These are phyloP conservation scores for Lagenorhynchus albirostris DNA, from an alignment of 2,113 vertebrate species.

Conservation along the genomic window DNA sequence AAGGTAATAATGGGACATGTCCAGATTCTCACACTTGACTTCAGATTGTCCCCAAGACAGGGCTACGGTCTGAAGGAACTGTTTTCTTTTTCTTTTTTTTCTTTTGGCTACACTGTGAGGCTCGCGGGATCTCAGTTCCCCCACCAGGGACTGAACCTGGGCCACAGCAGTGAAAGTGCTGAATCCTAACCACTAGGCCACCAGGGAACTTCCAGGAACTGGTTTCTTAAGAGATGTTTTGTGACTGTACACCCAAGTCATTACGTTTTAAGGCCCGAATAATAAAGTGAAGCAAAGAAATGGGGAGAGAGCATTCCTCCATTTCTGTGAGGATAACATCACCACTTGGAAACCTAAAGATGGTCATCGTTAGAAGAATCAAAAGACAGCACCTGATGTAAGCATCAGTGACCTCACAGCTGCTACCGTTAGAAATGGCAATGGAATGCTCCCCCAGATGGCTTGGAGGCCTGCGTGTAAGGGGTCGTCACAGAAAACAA, in stretches of 20 bases:
- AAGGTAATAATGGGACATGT: fast-evolving
- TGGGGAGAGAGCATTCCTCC: not conserved
- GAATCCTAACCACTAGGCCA: not conserved
- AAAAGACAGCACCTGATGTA: not conserved
- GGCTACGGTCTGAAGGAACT: not conserved
- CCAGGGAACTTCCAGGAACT: not conserved
- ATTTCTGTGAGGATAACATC: not conserved
- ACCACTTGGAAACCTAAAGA: not conserved
- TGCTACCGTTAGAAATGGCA: not conserved
- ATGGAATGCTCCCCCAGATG: not conserved
- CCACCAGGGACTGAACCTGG: not conserved
- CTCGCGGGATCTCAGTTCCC: not conserved
- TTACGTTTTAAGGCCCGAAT: not conserved
- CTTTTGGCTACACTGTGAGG: not conserved
- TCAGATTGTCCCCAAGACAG: not conserved
- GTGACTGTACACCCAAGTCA: not conserved
- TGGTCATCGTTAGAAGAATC: not conserved
- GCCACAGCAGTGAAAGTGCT: not conserved
- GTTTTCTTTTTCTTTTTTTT: not conserved
- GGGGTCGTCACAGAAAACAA: not conserved
- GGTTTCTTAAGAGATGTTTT: not conserved
- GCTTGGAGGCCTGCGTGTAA: not conserved
- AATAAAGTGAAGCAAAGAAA: not conserved
- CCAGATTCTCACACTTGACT: not conserved
- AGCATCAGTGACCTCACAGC: not conserved